Conservation (phyloP, 2,797 vertebrate genomes). For the Sylvilagus floridanus region DNA sequence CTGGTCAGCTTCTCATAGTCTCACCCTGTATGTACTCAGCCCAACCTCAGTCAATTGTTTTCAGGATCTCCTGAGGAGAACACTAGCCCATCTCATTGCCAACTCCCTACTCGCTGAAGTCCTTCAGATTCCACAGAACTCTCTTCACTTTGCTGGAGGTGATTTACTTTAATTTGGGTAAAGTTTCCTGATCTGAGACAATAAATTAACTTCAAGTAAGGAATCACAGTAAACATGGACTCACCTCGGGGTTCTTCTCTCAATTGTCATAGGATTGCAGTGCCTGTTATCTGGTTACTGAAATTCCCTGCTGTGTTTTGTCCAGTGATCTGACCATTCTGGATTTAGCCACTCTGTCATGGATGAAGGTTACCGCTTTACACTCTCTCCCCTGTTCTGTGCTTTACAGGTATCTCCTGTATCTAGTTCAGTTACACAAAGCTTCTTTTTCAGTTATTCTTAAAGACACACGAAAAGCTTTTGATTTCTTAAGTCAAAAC, state of each 20-base stretch:
- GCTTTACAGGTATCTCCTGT: not conserved
- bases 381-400: not conserved
- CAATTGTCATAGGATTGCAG: not conserved
- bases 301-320: not conserved
- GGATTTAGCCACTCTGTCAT: not conserved
- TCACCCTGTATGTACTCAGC: not conserved
- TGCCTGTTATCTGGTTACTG: not conserved
- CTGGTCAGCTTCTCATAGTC: not conserved
- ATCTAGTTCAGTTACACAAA: not conserved
- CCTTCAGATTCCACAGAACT: not conserved
- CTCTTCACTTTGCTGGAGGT: not conserved
- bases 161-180: not conserved
- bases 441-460: conserved; percentile 17
- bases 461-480: not conserved
- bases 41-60: not conserved
- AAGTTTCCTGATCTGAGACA: not conserved
- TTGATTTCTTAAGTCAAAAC: not conserved
- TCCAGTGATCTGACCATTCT: not conserved
- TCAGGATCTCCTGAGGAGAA: not conserved
- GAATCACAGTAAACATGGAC: not conserved
- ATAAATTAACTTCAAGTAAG: not conserved
- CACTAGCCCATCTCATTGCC: not conserved
- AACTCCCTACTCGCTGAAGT: not conserved
- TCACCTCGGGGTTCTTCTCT: not conserved
- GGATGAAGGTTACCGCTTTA: not conserved